Evolutionary conservation across 2,797 vertebrate genomes (phyloP).

Genomic region (Dendrocincla tyrannina): DNA sequence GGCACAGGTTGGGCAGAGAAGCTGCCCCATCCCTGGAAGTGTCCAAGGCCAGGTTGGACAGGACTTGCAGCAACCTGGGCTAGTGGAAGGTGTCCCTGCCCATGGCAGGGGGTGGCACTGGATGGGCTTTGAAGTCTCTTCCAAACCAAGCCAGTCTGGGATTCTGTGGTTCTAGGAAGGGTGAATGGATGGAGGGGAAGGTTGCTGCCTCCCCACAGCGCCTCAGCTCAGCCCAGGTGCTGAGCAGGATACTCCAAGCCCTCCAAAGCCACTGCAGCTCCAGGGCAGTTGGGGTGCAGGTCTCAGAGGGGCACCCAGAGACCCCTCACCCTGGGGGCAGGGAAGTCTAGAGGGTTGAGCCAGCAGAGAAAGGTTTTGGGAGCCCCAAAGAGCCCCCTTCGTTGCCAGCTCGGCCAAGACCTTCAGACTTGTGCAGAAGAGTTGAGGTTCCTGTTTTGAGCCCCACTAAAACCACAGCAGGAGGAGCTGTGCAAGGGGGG

Average conservation of each 20-base stretch:
- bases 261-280: not conserved
- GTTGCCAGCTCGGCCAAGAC: rapidly evolving
- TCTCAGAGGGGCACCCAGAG: too few species aligned
- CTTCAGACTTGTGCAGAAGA: not conserved
- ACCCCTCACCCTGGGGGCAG: not conserved
- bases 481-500: not conserved
- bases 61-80: not conserved
- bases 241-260: not conserved
- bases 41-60: rapidly evolving
- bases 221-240: not conserved
- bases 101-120: not conserved
- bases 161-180: not conserved
- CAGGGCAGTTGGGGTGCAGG: not conserved
- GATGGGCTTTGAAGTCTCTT: not conserved
- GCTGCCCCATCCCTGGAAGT: not conserved
- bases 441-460: not conserved
- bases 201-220: not conserved
- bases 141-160: not conserved
- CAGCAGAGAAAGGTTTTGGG: not conserved
- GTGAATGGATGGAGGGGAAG: too few species aligned
- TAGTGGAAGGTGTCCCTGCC: rapidly evolving
- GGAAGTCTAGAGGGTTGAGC: not conserved
- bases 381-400: rapidly evolving
- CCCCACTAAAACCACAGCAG: not conserved
- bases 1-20: not conserved